Evolutionary conservation across 2,888 invertebrate species (phyloP), one percentile per base, ranked within the genome.

Genomic region (Archips xylosteana): DNA sequence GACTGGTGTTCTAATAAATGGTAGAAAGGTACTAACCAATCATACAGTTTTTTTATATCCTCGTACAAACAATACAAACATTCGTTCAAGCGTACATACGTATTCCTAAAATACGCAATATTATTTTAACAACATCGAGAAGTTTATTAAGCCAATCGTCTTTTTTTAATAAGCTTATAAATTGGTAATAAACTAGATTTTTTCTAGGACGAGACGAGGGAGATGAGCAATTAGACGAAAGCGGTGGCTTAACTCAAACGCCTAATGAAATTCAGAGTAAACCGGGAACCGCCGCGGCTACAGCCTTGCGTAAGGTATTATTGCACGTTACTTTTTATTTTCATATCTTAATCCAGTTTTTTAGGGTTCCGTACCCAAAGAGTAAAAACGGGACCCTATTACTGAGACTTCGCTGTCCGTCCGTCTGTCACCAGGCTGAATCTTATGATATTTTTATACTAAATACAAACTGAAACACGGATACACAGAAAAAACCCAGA

Each of bases 221-320:
- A 93, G 92, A 94, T 93, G 92, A 94, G 92, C 92, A 92, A 93
- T 93, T 93, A 92, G 86, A 86, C 82, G 88, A 81, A 86, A 90
- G 86, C 89, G 91, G 92, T 90, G 87, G 89, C 89, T 90, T 89
- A 87, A 90, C 88, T 91, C 91, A 89, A 90, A 89, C 91, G 87
- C 87, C 87, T 94, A 92, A 94, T 93, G 91, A 93, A 94, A 94
- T 94, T 94, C 93, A 93, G 91, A 91, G 89, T 91, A 92, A 91
- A 89, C 87, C 86, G 82, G 87, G 87, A 85, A 87, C 83, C 71
- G 63, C 86, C 71, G 63, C 86, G 75, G 92, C 91, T 88, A 75
- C 71, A 79, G 74, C 75, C 76, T 75, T 6, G 49, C 66, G 47
- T 60, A 65, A 72, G 75, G 36, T 63, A 49, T 45, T 75, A 61